Conservation (phyloP, 2,113 vertebrate genomes). For the Strix aluco region DNA sequence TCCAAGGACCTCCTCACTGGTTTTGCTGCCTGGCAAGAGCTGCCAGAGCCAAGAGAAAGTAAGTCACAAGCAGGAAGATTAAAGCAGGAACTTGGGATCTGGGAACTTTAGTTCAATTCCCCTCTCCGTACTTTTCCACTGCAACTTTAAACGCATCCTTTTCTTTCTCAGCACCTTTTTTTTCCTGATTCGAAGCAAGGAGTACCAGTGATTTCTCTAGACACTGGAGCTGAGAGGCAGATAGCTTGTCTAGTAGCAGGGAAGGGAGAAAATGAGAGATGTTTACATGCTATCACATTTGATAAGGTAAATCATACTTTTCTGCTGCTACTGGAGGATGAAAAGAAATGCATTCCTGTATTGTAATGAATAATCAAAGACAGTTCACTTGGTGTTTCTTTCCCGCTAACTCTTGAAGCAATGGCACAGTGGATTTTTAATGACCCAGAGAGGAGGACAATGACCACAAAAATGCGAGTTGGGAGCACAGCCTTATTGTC, state of each 20-base stretch:
- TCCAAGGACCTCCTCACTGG: not conserved
- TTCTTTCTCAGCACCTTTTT: not conserved
- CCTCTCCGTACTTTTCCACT: not conserved
- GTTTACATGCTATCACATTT: not conserved
- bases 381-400: not conserved
- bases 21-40: not conserved
- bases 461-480: not conserved
- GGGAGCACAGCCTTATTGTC: not conserved
- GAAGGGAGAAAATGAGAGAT: not conserved
- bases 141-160: not conserved
- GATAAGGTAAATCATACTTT: not conserved
- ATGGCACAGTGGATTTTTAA: not conserved
- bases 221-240: not conserved
- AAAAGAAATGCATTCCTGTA: not conserved
- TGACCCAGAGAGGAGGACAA: not conserved
- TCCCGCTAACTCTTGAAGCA: not conserved
- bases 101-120: not conserved
- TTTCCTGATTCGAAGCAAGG: not conserved
- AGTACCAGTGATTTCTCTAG: not conserved
- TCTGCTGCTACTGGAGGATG: not conserved
- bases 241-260: not conserved
- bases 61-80: not conserved
- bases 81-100: not conserved
- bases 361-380: conserved; percentile 1
- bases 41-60: not conserved